phyloP scores from a whole-genome alignment of 2,888 invertebrate genomes.

The Dynastes hyllus region DNA sequence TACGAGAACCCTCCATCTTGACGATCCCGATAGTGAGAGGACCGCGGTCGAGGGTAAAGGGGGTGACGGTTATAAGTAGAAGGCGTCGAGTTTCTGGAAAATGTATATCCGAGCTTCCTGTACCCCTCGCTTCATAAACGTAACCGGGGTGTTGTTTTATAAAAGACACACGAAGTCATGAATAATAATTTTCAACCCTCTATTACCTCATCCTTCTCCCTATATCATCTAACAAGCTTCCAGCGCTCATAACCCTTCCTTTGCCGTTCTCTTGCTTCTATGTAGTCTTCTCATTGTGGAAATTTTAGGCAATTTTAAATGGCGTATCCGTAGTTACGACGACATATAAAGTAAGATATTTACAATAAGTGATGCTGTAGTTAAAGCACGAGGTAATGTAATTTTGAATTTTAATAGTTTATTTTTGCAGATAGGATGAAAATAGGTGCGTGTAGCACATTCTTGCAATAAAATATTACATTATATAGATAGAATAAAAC shows the following conservation, averaged over 20 bases:
- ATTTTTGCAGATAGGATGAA: no score
- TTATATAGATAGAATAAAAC: no score
- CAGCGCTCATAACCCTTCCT: background rate
- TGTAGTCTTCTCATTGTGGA: no score
- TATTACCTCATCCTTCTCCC: slow-evolving; percentile 22
- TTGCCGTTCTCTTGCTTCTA: background rate
- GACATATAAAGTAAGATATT: no score
- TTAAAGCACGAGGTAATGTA: no score
- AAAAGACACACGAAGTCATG: slow-evolving; percentile 40
- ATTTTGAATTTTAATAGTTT: no score
- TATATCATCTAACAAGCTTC: slow-evolving; percentile 16
- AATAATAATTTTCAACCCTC: slow-evolving; percentile 36
- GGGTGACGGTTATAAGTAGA: background rate
- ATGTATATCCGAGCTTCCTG: slow-evolving; percentile 3
- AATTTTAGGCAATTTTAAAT: no score
- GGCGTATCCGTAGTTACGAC: no score
- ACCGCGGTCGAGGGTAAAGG: slow-evolving; percentile 2
- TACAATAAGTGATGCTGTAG: no score
- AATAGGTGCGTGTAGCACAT: no score
- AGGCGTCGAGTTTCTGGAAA: slow-evolving; percentile 28
- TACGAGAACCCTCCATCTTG: slow-evolving; percentile 38
- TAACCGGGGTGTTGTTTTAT: slow-evolving; percentile 31
- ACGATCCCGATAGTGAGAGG: slow-evolving; percentile 18
- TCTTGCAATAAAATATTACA: no score
- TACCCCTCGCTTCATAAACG: background rate